Conservation (phyloP, 2,888 invertebrate genomes). For the Drosophila colorata region DNA sequence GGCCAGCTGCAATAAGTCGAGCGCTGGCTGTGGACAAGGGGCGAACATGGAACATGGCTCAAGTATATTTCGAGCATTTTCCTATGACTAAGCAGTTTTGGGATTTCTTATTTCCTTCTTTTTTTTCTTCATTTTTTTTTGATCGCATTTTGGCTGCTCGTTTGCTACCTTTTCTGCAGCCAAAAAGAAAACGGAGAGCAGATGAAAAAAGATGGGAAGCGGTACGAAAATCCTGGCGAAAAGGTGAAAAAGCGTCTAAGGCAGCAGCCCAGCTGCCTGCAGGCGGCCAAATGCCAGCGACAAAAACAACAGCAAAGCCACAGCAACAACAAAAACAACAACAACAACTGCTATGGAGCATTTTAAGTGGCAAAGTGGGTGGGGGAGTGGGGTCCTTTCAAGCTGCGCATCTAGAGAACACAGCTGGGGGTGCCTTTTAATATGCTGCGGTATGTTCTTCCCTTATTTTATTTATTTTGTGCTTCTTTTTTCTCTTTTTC, state of each 20-base stretch:
- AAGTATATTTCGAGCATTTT: slow-evolving; percentile 71
- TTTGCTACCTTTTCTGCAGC: slow-evolving; percentile 73
- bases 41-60: slow-evolving; percentile 49
- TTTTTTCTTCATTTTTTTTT: slow-evolving; percentile 5
- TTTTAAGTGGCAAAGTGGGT: slow-evolving; percentile 58
- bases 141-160: slow-evolving; percentile 55
- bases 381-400: slow-evolving; percentile 22
- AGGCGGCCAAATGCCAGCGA: slow-evolving; percentile 47
- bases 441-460: slow-evolving; percentile 76
- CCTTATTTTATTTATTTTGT: slow-evolving; percentile 39
- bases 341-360: slow-evolving; percentile 26
- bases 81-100: slow-evolving; percentile 77
- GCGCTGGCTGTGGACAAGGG: slow-evolving; percentile 20
- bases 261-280: slow-evolving; percentile 51
- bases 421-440: slow-evolving; percentile 75
- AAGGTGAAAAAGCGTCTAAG: slow-evolving; percentile 68
- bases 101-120: background rate
- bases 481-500: slow-evolving; percentile 17
- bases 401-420: slow-evolving; percentile 59
- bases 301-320: slow-evolving; percentile 17
- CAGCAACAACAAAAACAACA: slow-evolving; percentile 24
- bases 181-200: slow-evolving; percentile 37
- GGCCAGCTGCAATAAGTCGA: slow-evolving; percentile 67
- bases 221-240: slow-evolving; percentile 37
- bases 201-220: slow-evolving; percentile 17